Evolutionary conservation across 2,888 invertebrate genomes (phyloP).

Genomic region (Spilosoma lubricipeda): DNA sequence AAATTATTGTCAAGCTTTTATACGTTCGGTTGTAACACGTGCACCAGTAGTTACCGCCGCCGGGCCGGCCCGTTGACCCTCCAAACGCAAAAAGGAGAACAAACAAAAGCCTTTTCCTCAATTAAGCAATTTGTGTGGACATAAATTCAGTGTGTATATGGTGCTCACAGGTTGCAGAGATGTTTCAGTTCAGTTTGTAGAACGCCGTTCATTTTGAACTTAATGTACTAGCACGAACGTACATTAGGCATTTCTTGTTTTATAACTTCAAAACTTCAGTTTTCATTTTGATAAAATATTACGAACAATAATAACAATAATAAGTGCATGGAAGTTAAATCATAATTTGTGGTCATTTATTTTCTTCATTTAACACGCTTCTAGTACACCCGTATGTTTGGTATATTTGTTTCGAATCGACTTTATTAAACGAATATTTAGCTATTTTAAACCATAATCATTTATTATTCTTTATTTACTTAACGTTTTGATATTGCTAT

Average conservation of each 20-base stretch:
- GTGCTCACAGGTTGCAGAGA: slow-evolving; percentile 53
- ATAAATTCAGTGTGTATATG: slow-evolving; percentile 66
- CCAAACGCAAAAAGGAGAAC: slow-evolving; percentile 59
- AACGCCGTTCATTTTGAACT: slow-evolving; percentile 46
- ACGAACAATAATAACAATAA: background rate
- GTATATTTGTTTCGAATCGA: too few species aligned
- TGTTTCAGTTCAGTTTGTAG: slow-evolving; percentile 48
- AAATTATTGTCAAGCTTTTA: slow-evolving; percentile 47
- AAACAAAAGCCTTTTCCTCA: slow-evolving; percentile 71
- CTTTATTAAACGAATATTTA: too few species aligned
- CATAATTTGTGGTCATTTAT: too few species aligned
- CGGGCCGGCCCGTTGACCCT: slow-evolving; percentile 46
- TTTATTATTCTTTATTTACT: too few species aligned
- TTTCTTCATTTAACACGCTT: too few species aligned
- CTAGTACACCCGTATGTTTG: too few species aligned
- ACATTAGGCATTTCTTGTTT: slow-evolving; percentile 23
- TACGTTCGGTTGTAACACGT: slow-evolving; percentile 41
- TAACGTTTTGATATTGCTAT: too few species aligned
- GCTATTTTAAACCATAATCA: too few species aligned
- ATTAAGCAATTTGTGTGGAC: slow-evolving; percentile 73
- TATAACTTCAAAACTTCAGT: slow-evolving; percentile 18
- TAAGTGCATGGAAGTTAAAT: too few species aligned
- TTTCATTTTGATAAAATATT: background rate
- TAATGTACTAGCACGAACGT: slow-evolving; percentile 31
- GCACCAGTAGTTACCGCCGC: slow-evolving; percentile 48